Evolutionary conservation across 2,797 vertebrate species (phyloP).

Genomic region (Smutsia temminckii): DNA sequence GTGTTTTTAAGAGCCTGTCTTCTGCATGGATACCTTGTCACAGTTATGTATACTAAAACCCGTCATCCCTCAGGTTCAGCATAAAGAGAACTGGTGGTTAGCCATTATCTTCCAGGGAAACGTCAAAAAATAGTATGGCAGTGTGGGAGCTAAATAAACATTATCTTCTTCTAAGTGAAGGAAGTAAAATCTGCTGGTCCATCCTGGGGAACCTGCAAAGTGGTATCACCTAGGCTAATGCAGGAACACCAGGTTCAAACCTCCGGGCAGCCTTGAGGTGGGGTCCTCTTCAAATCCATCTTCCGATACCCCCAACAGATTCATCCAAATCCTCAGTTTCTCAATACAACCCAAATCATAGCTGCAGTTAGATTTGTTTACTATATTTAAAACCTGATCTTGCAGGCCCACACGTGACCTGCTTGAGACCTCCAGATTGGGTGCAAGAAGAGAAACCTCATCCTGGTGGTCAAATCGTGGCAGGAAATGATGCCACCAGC

Average conservation of each 20-base stretch:
- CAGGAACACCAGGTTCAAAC: neutral
- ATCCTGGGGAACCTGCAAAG: neutral
- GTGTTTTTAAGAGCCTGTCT: neutral
- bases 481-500: slow-evolving; percentile 82
- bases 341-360: neutral
- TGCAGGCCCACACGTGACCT: neutral
- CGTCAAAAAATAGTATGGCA: neutral
- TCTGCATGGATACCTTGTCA: neutral
- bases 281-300: neutral
- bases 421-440: slow-evolving; percentile 1
- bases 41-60: neutral
- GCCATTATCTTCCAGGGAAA: neutral
- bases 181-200: neutral
- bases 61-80: neutral
- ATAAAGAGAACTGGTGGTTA: neutral
- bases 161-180: neutral
- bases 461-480: slow-evolving; percentile 79
- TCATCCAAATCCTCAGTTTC: neutral
- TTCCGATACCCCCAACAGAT: neutral
- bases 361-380: neutral
- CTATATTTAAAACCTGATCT: neutral
- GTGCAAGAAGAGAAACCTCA: slow-evolving; percentile 76
- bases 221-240: neutral
- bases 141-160: rapidly evolving
- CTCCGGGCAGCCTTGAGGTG: neutral